Conservation (phyloP, 2,113 vertebrate species). For the Passerina amoena region DNA sequence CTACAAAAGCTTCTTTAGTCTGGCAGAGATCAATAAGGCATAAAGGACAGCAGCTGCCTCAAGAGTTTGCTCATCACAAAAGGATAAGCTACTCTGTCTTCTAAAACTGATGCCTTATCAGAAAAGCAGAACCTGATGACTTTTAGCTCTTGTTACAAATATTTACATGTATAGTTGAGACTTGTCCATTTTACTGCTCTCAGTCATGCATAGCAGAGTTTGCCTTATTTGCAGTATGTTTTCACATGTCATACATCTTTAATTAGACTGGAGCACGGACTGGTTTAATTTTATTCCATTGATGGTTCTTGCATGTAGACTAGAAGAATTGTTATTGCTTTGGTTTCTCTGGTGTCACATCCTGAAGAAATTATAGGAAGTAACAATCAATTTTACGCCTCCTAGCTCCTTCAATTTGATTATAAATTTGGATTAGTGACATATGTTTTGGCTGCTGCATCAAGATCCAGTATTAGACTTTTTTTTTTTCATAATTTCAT, state of each 20-base stretch:
- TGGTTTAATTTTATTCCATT: not conserved
- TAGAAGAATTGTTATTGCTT: not conserved
- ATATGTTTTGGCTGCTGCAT: not conserved
- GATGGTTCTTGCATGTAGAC: not conserved
- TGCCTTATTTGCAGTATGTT: constrained; percentile 11
- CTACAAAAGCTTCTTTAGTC: not conserved
- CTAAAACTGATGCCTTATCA: not conserved
- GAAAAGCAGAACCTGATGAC: not conserved
- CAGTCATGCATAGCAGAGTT: not conserved
- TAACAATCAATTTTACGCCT: not conserved
- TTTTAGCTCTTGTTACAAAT: not conserved
- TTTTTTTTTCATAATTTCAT: not conserved
- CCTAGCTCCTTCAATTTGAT: not conserved
- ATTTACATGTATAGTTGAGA: not conserved
- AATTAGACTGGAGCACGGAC: not conserved
- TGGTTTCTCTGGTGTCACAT: not conserved
- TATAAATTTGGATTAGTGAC: not conserved
- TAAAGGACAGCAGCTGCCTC: not conserved
- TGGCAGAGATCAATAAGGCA: not conserved
- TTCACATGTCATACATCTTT: not conserved
- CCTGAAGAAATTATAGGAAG: not conserved
- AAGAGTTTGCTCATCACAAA: not conserved
- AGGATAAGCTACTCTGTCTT: not conserved
- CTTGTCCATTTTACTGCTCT: not conserved
- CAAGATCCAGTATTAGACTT: not conserved